Base-by-base conservation (phyloP, 2,888 invertebrate species). In the Drosophila fungiperda region DNA sequence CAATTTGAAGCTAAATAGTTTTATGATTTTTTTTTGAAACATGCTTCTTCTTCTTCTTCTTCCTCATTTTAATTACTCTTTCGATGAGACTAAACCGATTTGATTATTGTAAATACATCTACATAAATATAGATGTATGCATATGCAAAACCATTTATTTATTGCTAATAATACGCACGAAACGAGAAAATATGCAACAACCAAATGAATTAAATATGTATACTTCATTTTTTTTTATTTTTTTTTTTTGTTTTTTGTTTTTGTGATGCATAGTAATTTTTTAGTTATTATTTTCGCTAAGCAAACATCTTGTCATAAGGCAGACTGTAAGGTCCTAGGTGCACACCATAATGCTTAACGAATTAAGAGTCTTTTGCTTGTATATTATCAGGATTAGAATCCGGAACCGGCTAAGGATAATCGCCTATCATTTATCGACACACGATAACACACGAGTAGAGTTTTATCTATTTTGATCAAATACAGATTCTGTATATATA, bases 121-220 rank as follows among this genome's bases (percentile, higher is more conserved):
- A 50, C 61, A 59, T 33, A 29, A 29, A 29, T 29, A 29, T 29
- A 23, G 48, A 60, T 61, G 29, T n/a, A 62, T 76, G 69, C 72
- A 73, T 68, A 73, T 75, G 59, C 64, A 66, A 72, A 70, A 48
- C 66, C 65, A 54, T 71, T 68, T 70, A 54, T 71, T 77, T 89
- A 85, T 85, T 89, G 90, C 90, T 89, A 85, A 78, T 89, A 85
- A 85, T 85, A 78, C 81, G 79, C 83, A 73, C 70, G 68, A 78
- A 73, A 66, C 64, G 58, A 71, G 63, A 72, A 74, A 67, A 61
- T 49, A 66, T 63, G 64, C 57, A 77, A 73, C 73, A 66, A 74
- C 68, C 74, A 71, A 68, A 77, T 57, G 67, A 73, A 81, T 81
- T 68, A 75, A 78, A 74, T 73, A 70, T 55, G 29, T 29, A 26